Conservation (phyloP, 2,797 vertebrate species). For the Danio tinwini region DNA sequence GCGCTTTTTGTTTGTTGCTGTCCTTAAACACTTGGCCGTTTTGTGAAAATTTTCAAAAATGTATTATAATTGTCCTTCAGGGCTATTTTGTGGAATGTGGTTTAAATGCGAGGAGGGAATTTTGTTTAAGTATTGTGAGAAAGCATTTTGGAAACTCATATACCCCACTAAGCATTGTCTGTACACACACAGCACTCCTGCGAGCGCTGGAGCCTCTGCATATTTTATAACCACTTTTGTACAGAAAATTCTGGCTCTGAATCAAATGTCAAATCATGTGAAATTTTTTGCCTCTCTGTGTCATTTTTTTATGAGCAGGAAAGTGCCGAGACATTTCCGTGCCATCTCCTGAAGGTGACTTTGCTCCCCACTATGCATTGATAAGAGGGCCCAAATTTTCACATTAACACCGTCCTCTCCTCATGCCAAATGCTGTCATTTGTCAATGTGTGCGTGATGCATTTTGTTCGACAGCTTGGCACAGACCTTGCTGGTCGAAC, state of each 20-base stretch:
- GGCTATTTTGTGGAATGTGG: slow-evolving; percentile 9
- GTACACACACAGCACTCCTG: slow-evolving; percentile 63
- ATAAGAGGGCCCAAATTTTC: slow-evolving; percentile 51
- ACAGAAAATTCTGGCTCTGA: slow-evolving; percentile 66
- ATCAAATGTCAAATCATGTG: slow-evolving; percentile 63
- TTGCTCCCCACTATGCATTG: slow-evolving; percentile 57
- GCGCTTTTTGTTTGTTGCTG: not conserved
- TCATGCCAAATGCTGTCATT: slow-evolving; percentile 57
- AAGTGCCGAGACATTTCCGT: slow-evolving; percentile 67
- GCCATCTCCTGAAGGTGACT: slow-evolving; percentile 76
- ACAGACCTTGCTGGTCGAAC: slow-evolving; percentile 26
- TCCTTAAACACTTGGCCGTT: slow-evolving; percentile 8
- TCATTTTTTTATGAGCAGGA: slow-evolving; percentile 78
- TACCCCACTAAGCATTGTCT: slow-evolving; percentile 29
- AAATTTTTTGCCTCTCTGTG: slow-evolving; percentile 66
- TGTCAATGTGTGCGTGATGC: slow-evolving; percentile 50
- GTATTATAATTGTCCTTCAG: slow-evolving; percentile 1
- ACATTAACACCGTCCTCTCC: slow-evolving; percentile 9
- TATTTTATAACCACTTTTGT: slow-evolving; percentile 80
- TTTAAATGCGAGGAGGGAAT: slow-evolving; percentile 27
- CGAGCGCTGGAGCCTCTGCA: slow-evolving; percentile 71
- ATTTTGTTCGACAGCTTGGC: slow-evolving; percentile 58
- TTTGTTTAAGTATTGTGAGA: slow-evolving; percentile 14
- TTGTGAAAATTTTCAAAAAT: not conserved
- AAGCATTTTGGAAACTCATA: slow-evolving; percentile 12